Percentiles rank a stretch among this genome's conserved stretches.
phyloP scores from a whole-genome alignment of 2,113 vertebrate species.

The Gavia stellata region DNA sequence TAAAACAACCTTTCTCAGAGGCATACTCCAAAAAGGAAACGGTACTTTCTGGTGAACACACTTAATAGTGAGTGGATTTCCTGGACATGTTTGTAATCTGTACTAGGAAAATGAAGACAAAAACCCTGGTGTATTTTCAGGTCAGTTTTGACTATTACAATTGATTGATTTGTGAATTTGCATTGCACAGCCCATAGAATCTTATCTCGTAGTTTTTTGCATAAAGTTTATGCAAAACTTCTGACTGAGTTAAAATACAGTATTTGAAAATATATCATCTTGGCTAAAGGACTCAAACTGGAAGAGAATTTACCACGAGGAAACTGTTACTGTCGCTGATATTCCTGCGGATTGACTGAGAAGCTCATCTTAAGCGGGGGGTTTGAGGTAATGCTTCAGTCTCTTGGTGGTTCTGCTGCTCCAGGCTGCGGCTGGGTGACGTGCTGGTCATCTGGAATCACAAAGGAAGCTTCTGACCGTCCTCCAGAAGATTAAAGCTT shows the following conservation, averaged over 20 bases:
- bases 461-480: background rate
- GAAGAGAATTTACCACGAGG: background rate
- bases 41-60: background rate
- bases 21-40: background rate
- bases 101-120: background rate
- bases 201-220: background rate
- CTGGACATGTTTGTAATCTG: background rate
- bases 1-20: background rate
- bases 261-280: background rate
- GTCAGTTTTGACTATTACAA: background rate
- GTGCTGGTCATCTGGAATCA: background rate
- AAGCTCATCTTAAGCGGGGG: background rate
- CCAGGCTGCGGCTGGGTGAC: background rate
- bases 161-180: background rate
- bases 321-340: background rate
- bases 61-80: background rate
- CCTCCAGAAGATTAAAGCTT: background rate
- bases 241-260: background rate
- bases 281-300: background rate
- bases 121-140: background rate
- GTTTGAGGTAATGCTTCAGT: background rate
- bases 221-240: background rate
- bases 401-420: background rate
- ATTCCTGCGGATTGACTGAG: background rate
- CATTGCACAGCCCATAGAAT: background rate